Base-by-base conservation (phyloP, 92 coral and sea anemone genomes). In the Diadumene lineata region DNA sequence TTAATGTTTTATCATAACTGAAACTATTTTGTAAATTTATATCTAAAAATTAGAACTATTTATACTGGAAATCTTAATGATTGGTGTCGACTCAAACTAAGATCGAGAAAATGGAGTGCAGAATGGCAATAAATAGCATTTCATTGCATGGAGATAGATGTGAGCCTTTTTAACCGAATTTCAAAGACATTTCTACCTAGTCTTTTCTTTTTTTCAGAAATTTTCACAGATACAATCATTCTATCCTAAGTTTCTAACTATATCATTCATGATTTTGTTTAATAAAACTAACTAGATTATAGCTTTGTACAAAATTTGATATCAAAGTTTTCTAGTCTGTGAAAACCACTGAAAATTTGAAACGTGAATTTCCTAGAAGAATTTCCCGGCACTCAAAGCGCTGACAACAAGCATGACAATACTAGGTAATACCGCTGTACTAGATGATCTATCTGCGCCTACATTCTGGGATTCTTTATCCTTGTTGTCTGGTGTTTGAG, bases 341-440 rank as follows among this genome's bases (percentile, higher is more conserved):
- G 48, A 53, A 15, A 53, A 58, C 15, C 4, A 1, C 26, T 21
- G 64, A 21, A 58, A 58, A n/a, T 16, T 1, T 3, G 2, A 58
- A 38, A 38, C 48, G 13, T 38, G 31, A 6, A 7, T 24, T 31
- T 1, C 3, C 79, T 75, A 75, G 11, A 64, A 0, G 1, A 66
- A 24, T 33, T 29, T 76, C 21, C 56, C 50, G 31, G 81, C 73
- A 28, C 76, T 43, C 60, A 78, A 19, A 50, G 56, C 43, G 63
- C 75, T 60, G 1, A 57, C 44, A 29, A 66, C 30, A 65, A 86
- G 68, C 72, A 79, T 77, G 31, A 66, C 34, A 56, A 72, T 46
- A 72, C 87, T 82, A 1, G 84, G 87, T 29, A 77, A 30, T 43
- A 68, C 66, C 71, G 78, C 68, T 27, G 77, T 17, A 0, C 26